Base-by-base conservation (phyloP, 2,797 vertebrate genomes). In the Pantherophis vulpinus region DNA sequence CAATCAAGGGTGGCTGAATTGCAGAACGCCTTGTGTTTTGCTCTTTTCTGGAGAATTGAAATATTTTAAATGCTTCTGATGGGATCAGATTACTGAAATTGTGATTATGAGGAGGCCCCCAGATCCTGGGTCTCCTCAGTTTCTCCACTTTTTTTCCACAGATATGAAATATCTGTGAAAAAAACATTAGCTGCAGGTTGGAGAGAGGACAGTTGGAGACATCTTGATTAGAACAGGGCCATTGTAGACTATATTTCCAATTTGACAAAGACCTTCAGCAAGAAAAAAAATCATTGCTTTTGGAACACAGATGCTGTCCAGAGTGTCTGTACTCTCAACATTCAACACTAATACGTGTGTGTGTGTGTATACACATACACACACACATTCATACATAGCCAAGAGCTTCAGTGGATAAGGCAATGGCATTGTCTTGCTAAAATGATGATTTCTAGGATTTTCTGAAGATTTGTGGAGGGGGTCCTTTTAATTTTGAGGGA, bases 1-100 rank as follows among this genome's bases (percentile, higher is more conserved):
- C 86, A 91, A 47, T 87, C 93, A 93, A 89, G 42, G 55, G 37
- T 94, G 63, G 70, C 90, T 90, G 66, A 94, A 86, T 94, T 88
- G 54, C 86, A 89, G 47, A 54, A 56, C 0, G 0, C 70, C 51
- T 88, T 59, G 25, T 79, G 3, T 56, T 90, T 86, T 27, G 23
- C 32, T 10, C 55, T 56, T 63, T 12, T 83, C 90, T 54, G 42
- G 88, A 91, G 70, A 93, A 37, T 90, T 42, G 89, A 87, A 74
- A 93, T 93, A 56, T 91, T 90, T 86, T 88, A 29, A 90, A 90
- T 91, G 55, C 42, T 94, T 94, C 25, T n/a, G 56, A 54, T 70
- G 60, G 42, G 51, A 86, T 1, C 4, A 2, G 63, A 5, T 47
- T 54, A 55, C 29, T 55, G n/a, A 20, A 16, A 12, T 37, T 55